phyloP scores from a whole-genome alignment of 2,888 invertebrate genomes.

The Iselma pallidipennis region DNA sequence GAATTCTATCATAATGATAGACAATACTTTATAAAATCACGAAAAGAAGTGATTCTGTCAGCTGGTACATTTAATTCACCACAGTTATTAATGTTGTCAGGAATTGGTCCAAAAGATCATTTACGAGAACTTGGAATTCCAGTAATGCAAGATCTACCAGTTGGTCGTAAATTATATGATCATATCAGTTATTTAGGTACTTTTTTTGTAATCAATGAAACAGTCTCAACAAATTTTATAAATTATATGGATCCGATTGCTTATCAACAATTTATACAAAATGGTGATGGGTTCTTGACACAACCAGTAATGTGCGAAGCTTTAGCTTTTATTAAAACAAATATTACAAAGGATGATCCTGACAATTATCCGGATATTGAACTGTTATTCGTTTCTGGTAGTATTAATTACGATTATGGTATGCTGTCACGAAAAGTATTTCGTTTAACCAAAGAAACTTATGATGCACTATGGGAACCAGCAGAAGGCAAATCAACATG shows the following conservation, averaged over 20 bases:
- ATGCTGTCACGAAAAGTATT: too few species aligned
- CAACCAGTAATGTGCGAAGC: conserved; percentile 66
- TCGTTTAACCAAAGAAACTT: conserved; percentile 38
- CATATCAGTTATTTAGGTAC: conserved; percentile 67
- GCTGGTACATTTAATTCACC: conserved; percentile 76
- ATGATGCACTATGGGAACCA: conserved; percentile 47
- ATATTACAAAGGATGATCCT: conserved; percentile 56
- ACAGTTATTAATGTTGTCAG: conserved; percentile 71
- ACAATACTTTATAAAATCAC: conserved; percentile 47
- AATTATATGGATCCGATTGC: too few species aligned
- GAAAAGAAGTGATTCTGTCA: conserved; percentile 62
- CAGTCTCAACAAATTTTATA: too few species aligned
- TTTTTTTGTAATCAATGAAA: conserved; percentile 60
- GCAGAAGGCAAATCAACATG: conserved; percentile 58
- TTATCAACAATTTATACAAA: conserved; percentile 46
- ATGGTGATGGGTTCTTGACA: conserved; percentile 60
- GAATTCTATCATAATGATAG: conserved; percentile 44
- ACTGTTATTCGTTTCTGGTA: conserved; percentile 60
- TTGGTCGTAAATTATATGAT: conserved; percentile 70
- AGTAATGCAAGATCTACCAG: conserved; percentile 65
- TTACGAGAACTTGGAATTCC: conserved; percentile 63
- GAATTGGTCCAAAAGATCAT: conserved; percentile 67
- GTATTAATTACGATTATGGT: too few species aligned
- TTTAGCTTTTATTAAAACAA: conserved; percentile 66
- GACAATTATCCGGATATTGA: conserved; percentile 69